Evolutionary conservation across 2,113 vertebrate species (phyloP), one percentile per base, ranked within the genome.

Genomic region (Sturnira hondurensis): DNA sequence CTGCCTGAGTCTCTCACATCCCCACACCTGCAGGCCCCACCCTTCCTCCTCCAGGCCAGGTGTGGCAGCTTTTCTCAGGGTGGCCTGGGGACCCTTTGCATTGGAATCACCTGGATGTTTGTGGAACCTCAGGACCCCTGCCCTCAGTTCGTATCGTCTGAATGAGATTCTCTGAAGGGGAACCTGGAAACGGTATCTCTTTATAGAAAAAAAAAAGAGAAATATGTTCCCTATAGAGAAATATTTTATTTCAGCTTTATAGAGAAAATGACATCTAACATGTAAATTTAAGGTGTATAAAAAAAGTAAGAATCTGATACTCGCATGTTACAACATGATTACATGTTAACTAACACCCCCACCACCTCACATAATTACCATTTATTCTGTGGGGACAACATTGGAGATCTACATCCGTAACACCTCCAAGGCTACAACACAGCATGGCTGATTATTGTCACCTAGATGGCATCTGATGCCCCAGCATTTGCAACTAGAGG

Each of bases 1-100:
- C 26, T 26, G 24, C 43, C 12, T 12, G 24, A 83, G 33, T 4
- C 11, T 8, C 3, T 47, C 22, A 24, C 43, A 14, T 0, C 24
- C 7, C 19, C 0, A 3, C 12, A 7, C 31, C 70, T 36, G 14
- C 5, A 20, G 36, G 24, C n/a, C 22, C 71, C 3, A 3, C 14
- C 2, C 15, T 36, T 33, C 11, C 61, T 56, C 38, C 7, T 61
- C 65, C 63, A 61, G 41, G 41, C 3, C 19, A 0, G 1, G 3
- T 28, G 41, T 26, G 6, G 2, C 33, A n/a, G 28, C 26, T 50
- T 36, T 17, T 47, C 50, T 47, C 58, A 31, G 36, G 4, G 58
- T 33, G 7, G 3, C 43, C 41, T 19, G 16, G 61, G 50, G 26
- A 31, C 1, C 8, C 38, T 8, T 56, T 15, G 4, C 4, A 19